Base-by-base conservation (phyloP, 2,888 invertebrate genomes). In the Galerucella calmariensis region DNA sequence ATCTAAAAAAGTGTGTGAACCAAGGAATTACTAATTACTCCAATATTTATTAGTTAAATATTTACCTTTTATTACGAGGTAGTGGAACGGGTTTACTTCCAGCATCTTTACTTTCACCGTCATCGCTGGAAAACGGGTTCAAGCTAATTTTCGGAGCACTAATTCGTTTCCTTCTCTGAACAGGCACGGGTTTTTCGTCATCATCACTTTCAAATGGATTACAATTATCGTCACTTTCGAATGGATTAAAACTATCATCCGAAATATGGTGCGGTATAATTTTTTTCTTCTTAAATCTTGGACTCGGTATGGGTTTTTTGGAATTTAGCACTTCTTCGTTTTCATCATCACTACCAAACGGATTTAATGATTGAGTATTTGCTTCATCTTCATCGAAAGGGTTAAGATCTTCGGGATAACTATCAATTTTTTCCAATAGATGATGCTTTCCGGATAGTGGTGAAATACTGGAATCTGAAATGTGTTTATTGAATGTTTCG, bases 371-470 rank as follows among this genome's bases (percentile, higher is more conserved):
- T 41, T 72, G 58, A 61, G 58, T 12, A 10, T n/a, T 20, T 62
- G 88, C 88, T 59, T 91, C 91, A 41, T 90, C 90, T 72, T 94
- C 94, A 80, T 93, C 92, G 88, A 97, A 97, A 6, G 96, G 96
- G 89, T 97, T 96, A 78, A 96, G 89, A 83, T 94, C 91, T 78
- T 92, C 92, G 0, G 96, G 96, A 88, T 96, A 85, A 20, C 80
- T 74, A 74, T 77, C 77, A 41, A 73, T 71, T 46, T 78, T 79
- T 68, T 76, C 69, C 44, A 58, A 16, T 11, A 46, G 67, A 56
- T 70, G 73, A 77, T 74, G 63, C 77, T 3, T 27, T 27, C 51
- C 12, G 5, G 59, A 51, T 51, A 58, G 46, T 41, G 59, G 5
- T 69, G 67, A 10, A n/a, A 6, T n/a, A 10, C 1, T n/a, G 44